Evolutionary conservation across 2,113 vertebrate genomes (phyloP), one percentile per base, ranked within the genome.

Genomic region (Smithornis capensis): DNA sequence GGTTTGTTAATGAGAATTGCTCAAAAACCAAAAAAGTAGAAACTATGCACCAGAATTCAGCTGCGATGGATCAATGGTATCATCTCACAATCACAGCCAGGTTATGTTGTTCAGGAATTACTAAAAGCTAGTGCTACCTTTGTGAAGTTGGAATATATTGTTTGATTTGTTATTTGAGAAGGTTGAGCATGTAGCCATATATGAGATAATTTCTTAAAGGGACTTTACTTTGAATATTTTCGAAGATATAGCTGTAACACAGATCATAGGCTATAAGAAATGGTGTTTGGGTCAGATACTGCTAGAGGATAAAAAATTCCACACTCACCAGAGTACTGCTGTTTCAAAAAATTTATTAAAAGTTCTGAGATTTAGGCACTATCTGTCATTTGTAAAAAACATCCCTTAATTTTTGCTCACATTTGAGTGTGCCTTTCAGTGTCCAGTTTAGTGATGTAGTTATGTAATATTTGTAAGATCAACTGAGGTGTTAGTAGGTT

Each of bases 31-130:
- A 55, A 56, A 52, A 14, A 10, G 4, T n/a, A 9, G 0, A 1
- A 65, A 28, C n/a, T 44, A 4, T 42, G 47, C 31, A 47, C 11
- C 16, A 74, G 28, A 45, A 31, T 77, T 33, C 40, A 38, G 19
- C 16, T 67, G 52, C 33, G 73, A 17, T 3, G 1, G 19, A 31
- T 44, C 0, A 1, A 10, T 1, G 2, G 24, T 49, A 37, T 55
- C 23, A 44, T 56, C 31, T 49, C 27, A 8, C 40, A 56, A 10
- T 90, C 56, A 27, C 12, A 33, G 5, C 59, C 59, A 74, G n/a
- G 16, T 77, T 67, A 50, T 44, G 23, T 17, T 63, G 14, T 55
- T 77, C 11, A 42, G 50, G 31, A 65, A 76, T 31, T 25, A 64
- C n/a, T 70, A 33, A 59, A 59, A 59, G 13, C 7, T 29, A 14